These are phyloP conservation scores for Lycocerus yunnanus DNA, from an alignment of 2,888 invertebrate genomes.

Conservation along the genomic window DNA sequence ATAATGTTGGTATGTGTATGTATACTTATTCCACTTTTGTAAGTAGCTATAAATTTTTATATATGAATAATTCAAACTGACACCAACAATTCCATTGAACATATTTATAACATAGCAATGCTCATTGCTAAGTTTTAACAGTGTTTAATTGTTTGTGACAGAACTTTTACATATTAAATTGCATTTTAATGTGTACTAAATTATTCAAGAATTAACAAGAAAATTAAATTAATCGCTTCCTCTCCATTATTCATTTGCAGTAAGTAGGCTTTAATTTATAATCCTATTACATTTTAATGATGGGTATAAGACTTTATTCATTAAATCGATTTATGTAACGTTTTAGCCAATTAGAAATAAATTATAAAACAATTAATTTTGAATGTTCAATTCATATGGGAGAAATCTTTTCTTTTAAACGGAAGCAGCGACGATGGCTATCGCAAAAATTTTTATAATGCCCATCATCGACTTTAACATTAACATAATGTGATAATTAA, in stretches of 20 bases:
- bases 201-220: constrained; percentile 16
- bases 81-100: constrained; percentile 28
- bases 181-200: constrained; percentile 22
- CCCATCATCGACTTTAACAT: no score
- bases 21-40: constrained; percentile 21
- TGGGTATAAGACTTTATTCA: constrained; percentile 13
- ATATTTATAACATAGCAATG: constrained; percentile 32
- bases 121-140: constrained; percentile 29
- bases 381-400: not conserved
- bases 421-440: not conserved
- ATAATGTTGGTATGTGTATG: not conserved
- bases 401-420: not conserved
- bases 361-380: constrained; percentile 25
- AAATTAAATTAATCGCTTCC: constrained; percentile 26
- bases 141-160: constrained; percentile 35
- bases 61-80: constrained; percentile 29
- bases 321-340: not conserved
- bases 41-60: constrained; percentile 28
- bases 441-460: not conserved
- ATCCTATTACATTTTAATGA: constrained; percentile 5
- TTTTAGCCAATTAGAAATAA: constrained; percentile 11
- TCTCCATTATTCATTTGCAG: constrained; percentile 12
- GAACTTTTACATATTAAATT: constrained; percentile 27
- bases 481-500: constrained; percentile 47
- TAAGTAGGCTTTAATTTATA: constrained; percentile 14